Base-by-base conservation (phyloP, 1,140 invertebrate genomes). In the Ephestia elutella region DNA sequence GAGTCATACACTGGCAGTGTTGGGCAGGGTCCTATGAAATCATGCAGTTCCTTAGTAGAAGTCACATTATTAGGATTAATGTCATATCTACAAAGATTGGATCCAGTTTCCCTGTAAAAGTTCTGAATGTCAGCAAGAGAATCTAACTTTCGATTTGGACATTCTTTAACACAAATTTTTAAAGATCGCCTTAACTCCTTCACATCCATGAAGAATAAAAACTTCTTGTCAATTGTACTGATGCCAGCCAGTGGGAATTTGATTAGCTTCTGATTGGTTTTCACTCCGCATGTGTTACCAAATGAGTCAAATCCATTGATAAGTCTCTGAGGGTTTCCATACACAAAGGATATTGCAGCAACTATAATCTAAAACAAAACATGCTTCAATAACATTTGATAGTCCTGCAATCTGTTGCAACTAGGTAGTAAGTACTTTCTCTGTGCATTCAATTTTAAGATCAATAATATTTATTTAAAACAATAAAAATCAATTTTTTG, bases 221-320 rank as follows among this genome's bases (percentile, higher is more conserved):
- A 96, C 82, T 92, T 93, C 80, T 94, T 95, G 51, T 96, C 92
- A 21, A 90, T 91, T 50, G 95, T 96, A 76, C 96, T 94, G 64
- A 93, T 90, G 13, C 96, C 96, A 13, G 95, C 95, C 32, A 95
- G 85, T 5, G 93, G 91, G 68, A 95, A 91, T 69, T 93, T 92
- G 25, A 92, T 92, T 63, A 96, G 92, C 63, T 92, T 92, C 63
- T 92, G 92, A 80, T 96, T 95, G 62, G 92, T 92, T 66, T 93
- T 92, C 49, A 94, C 93, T 19, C 96, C 96, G 88, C 97, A 99
- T 28, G 95, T 96, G 83, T 98, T 98, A n/a, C 97, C 97, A 90
- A 96, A 98, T 65, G 96, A 97, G 82, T 99, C 97, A 87, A 96
- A 97, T 49, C 97, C 97, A 91, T 97, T 96, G 60, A 97, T 93